phyloP scores from a whole-genome alignment of 2,113 vertebrate genomes.

The Tylochromis polylepis region DNA sequence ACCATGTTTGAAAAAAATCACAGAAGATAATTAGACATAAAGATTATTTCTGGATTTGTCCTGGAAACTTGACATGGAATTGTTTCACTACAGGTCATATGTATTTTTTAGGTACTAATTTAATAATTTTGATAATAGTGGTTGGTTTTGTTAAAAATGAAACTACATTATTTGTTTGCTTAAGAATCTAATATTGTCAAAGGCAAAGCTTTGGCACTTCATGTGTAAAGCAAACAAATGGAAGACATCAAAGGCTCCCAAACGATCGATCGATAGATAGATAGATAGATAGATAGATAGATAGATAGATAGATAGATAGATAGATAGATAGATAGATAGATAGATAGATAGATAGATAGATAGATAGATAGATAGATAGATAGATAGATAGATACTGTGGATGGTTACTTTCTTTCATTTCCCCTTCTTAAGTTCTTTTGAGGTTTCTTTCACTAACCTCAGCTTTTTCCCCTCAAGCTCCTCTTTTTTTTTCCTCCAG shows the following conservation, averaged over 20 bases:
- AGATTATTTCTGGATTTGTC: not conserved
- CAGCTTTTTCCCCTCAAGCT: conserved; percentile 5
- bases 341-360: not conserved
- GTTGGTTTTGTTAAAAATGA: not conserved
- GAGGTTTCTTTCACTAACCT: not conserved
- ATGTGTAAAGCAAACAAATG: not conserved
- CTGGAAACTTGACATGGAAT: not conserved
- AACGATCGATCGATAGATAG: not conserved
- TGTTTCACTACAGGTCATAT: not conserved
- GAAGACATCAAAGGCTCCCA: not conserved
- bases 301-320: not conserved
- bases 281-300: not conserved
- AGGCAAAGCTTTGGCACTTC: not conserved
- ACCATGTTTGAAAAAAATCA: not conserved
- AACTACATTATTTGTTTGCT: not conserved
- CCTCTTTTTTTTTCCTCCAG: conserved; percentile 24
- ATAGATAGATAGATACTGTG: not conserved
- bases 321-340: not conserved
- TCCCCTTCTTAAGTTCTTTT: not conserved
- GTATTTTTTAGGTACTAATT: not conserved
- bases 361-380: not conserved
- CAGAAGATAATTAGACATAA: not conserved
- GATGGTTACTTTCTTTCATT: not conserved
- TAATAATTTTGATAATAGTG: not conserved
- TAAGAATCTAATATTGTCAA: not conserved